Evolutionary conservation across 2,113 vertebrate genomes (phyloP).

Genomic region (Lepus americanus): DNA sequence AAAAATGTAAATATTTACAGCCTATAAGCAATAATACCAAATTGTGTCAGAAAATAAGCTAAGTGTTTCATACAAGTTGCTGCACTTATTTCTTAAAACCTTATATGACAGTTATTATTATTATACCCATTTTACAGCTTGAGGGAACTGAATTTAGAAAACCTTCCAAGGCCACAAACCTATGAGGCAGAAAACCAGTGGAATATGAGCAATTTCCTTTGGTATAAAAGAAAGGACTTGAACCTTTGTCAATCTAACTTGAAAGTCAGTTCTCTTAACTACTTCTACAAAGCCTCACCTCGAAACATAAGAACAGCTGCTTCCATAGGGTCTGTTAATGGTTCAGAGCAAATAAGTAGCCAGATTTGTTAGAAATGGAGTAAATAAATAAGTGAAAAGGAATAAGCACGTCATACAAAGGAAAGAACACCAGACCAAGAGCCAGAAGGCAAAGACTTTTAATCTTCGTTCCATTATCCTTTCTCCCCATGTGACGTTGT

Average conservation of each 20-base stretch:
- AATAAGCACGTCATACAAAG: not conserved
- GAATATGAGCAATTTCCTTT: slow-evolving; percentile 1
- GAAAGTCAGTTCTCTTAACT: slow-evolving; percentile 7
- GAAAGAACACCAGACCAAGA: not conserved
- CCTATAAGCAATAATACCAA: not conserved
- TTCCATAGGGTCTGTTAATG: not conserved
- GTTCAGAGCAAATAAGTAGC: not conserved
- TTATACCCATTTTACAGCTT: not conserved
- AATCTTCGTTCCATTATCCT: not conserved
- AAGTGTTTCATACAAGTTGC: not conserved
- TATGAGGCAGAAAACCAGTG: slow-evolving; percentile 2
- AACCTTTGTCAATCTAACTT: not conserved
- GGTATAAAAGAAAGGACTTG: not conserved
- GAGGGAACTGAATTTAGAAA: slow-evolving; percentile 20
- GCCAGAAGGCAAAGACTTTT: not conserved
- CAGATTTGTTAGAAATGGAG: not conserved
- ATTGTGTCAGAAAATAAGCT: not conserved
- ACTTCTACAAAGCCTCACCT: not conserved
- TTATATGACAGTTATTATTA: not conserved
- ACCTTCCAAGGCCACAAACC: slow-evolving; percentile 14
- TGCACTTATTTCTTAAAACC: slow-evolving; percentile 37
- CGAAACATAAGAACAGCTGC: not conserved
- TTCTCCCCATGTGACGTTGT: not conserved
- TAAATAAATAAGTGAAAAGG: not conserved
- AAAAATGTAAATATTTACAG: slow-evolving; percentile 31